Conservation (phyloP, 64 coral and sea anemone genomes). For the Dendronephthya gigantea region DNA sequence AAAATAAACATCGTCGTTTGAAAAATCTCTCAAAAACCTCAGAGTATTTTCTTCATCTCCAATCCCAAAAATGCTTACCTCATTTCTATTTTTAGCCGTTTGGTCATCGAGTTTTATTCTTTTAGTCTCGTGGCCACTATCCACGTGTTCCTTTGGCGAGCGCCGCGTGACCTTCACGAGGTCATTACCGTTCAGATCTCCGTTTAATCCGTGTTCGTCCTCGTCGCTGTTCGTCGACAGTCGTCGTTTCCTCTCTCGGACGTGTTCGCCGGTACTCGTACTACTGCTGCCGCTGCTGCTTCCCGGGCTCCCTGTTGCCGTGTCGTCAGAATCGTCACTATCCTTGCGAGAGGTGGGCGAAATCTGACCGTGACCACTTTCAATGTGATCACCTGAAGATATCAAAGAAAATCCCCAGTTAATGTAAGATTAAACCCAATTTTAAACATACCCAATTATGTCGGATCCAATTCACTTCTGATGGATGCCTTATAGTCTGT, state of each 20-base stretch:
- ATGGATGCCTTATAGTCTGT: too few species aligned
- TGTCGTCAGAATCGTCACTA: conserved; percentile 30
- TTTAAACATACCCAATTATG: too few species aligned
- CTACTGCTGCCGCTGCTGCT: conserved; percentile 25
- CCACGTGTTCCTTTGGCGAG: conserved; percentile 82
- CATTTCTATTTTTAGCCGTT: conserved; percentile 51
- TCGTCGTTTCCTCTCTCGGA: conserved; percentile 62
- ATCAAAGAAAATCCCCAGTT: neutral
- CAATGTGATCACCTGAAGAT: neutral
- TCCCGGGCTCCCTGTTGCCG: conserved; percentile 21
- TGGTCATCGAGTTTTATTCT: conserved; percentile 61
- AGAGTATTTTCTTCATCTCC: too few species aligned
- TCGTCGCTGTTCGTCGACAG: conserved; percentile 28
- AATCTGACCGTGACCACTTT: neutral
- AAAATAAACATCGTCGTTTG: neutral
- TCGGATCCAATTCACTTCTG: too few species aligned
- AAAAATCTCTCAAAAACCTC: too few species aligned
- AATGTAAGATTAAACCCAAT: too few species aligned
- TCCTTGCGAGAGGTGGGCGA: neutral
- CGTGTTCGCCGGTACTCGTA: neutral
- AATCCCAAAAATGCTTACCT: neutral
- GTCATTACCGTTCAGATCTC: conserved; percentile 37
- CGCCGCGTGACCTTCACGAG: conserved; percentile 40
- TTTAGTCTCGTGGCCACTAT: conserved; percentile 73
- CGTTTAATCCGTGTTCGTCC: conserved; percentile 32